Evolutionary conservation across 2,888 invertebrate species (phyloP).

Genomic region (Parnassius apollo): DNA sequence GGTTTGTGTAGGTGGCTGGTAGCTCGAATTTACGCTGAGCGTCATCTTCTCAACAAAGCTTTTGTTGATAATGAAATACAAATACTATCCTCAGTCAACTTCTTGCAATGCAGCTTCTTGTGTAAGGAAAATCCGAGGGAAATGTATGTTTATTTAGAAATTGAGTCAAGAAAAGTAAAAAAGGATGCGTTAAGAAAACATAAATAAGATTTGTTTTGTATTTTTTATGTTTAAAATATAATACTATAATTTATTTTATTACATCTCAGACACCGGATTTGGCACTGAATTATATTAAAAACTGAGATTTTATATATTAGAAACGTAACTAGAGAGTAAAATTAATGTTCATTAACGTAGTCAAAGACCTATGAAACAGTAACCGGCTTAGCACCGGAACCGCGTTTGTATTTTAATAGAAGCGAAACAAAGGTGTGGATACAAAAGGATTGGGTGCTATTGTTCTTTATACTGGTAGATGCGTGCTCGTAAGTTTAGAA

Average conservation of each 20-base stretch:
- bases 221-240: conserved; percentile 15
- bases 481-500: conserved; percentile 35
- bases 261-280: too few species aligned
- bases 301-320: neutral
- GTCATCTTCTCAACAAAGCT: conserved; percentile 74
- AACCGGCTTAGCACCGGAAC: conserved; percentile 58
- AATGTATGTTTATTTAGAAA: conserved; percentile 38
- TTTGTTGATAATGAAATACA: conserved; percentile 78
- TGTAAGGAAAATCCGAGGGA: conserved; percentile 53
- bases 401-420: conserved; percentile 65
- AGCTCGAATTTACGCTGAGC: conserved; percentile 68
- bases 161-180: conserved; percentile 32
- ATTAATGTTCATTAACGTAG: conserved; percentile 75
- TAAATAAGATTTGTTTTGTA: conserved; percentile 14
- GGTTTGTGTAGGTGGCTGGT: conserved; percentile 67
- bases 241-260: too few species aligned
- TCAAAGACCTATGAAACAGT: conserved; percentile 65
- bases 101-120: conserved; percentile 57
- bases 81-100: conserved; percentile 69
- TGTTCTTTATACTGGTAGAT: conserved; percentile 45
- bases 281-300: too few species aligned
- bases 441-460: conserved; percentile 65
- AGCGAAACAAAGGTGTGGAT: conserved; percentile 65
- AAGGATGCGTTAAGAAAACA: conserved; percentile 28
- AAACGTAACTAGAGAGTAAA: conserved; percentile 55